Percentiles rank a stretch among this genome's conserved stretches.
Evolutionary conservation across 37 sponge, comb jelly and placozoan species (phyloP).

Genomic region (Lycopodina hypogea): DNA sequence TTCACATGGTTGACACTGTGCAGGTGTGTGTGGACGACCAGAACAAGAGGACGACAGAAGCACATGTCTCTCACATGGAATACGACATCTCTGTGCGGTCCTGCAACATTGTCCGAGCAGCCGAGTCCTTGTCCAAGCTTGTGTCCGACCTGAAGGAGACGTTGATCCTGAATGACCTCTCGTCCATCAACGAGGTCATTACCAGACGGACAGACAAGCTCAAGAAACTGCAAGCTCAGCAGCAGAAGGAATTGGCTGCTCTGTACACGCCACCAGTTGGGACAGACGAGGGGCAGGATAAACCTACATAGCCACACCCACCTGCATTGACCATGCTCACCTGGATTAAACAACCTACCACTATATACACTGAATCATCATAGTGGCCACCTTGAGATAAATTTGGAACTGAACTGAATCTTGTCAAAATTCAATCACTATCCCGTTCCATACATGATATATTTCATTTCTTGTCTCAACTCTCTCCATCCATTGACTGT

Average conservation of each 20-base stretch:
- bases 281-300: too few relatives aligned
- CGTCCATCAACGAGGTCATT: conserved; percentile 75
- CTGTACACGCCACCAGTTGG: background rate
- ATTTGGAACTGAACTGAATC: too few relatives aligned
- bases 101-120: conserved; percentile 88
- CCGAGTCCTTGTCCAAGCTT: conserved; percentile 74
- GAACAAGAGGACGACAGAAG: conserved; percentile 21
- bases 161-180: conserved; percentile 89
- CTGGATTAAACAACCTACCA: too few relatives aligned
- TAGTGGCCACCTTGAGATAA: too few relatives aligned
- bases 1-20: too few relatives aligned
- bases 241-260: background rate
- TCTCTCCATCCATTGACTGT: too few relatives aligned
- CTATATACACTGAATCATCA: too few relatives aligned
- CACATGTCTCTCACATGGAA: conserved; percentile 60
- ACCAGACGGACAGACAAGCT: background rate
- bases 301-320: too few relatives aligned
- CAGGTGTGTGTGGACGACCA: conserved; percentile 55
- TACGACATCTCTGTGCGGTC: conserved; percentile 83
- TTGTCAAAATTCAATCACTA: too few relatives aligned
- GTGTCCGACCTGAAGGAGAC: conserved; percentile 85
- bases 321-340: too few relatives aligned
- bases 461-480: too few relatives aligned
- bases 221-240: background rate
- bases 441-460: too few relatives aligned